Base-by-base conservation (phyloP, 1,140 invertebrate genomes). In the Pomacea maculata region DNA sequence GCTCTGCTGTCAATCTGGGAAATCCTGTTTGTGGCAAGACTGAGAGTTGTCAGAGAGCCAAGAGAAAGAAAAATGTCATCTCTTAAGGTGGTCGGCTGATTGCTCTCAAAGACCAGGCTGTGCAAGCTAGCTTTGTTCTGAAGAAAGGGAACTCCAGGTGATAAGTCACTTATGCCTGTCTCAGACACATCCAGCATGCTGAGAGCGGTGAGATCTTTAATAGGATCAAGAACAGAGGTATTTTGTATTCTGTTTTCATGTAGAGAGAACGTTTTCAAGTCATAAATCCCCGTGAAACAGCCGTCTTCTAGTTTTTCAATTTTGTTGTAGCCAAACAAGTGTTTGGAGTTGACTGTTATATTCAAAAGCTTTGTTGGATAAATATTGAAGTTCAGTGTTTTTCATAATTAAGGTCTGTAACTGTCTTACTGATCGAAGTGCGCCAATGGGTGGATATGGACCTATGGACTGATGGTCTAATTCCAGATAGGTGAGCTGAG, bases 211-310 rank as follows among this genome's bases (percentile, higher is more conserved):
- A 80, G 54, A 0, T 64, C 61, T 72, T 57, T 80, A 72, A 29
- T 34, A 45, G 9, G 45, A 83, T 64, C 97, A 92, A 45, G 94
- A 93, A 83, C 93, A 94, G 81, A 98, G 94, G 3, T 96, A 96
- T 68, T 92, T 93, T 96, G 90, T 96, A 97, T 87, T 96, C 97
- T 92, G 93, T 98, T 98, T 89, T 97, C 97, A 29, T 97, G 92
- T 61, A 99, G 92, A 90, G 96, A 97, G 61, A 99, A 92, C 0
- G 96, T 97, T 89, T 95, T 97, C 17, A 99, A 91, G 0, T 95
- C 96, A 78, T 94, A 94, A 29, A 98, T 94, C 0, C 96, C 96
- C 1, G 91, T 88, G 89, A 98, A 98, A 4, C 96, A 94, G 63
- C 95, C 93, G 71, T 94, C 92, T 19, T 93, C 94, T 34, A 98